Evolutionary conservation across 2,888 invertebrate genomes (phyloP).

Genomic region (Candidula unifasciata): DNA sequence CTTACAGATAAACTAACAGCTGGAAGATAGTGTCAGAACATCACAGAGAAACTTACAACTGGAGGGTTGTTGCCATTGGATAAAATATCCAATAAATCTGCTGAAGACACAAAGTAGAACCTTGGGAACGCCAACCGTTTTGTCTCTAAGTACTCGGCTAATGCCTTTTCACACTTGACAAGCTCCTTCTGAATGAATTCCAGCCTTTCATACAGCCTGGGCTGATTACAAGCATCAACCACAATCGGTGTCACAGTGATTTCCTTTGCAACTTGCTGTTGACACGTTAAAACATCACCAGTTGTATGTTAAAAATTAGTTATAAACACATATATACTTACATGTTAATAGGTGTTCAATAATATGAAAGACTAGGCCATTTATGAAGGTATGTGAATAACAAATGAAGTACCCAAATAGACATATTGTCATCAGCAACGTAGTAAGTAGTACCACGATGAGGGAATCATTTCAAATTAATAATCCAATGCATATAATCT

Average conservation of each 20-base stretch:
- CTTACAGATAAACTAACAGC: no score
- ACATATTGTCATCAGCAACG: no score
- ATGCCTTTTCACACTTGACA: constrained; percentile 94
- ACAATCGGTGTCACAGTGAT: constrained; percentile 91
- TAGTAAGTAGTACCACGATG: no score
- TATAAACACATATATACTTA: no score
- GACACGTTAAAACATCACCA: constrained; percentile 51
- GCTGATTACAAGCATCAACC: constrained; percentile 91
- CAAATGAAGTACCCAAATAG: no score
- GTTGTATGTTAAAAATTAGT: no score
- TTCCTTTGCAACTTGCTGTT: constrained; percentile 85
- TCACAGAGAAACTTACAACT: constrained; percentile 64
- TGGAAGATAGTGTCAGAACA: no score
- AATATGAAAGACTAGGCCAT: no score
- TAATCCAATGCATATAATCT: no score
- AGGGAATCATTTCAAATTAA: no score
- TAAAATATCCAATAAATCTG: constrained; percentile 93
- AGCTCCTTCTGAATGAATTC: constrained; percentile 90
- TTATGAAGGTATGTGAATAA: no score
- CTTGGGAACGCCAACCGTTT: constrained; percentile 96
- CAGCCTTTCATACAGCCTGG: constrained; percentile 87
- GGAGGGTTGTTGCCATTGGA: constrained; percentile 96
- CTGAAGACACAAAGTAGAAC: constrained; percentile 97
- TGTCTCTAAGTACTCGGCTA: constrained; percentile 97
- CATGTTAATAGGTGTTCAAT: no score